Conservation (phyloP, 2,797 vertebrate species). For the Oryzias sinensis region DNA sequence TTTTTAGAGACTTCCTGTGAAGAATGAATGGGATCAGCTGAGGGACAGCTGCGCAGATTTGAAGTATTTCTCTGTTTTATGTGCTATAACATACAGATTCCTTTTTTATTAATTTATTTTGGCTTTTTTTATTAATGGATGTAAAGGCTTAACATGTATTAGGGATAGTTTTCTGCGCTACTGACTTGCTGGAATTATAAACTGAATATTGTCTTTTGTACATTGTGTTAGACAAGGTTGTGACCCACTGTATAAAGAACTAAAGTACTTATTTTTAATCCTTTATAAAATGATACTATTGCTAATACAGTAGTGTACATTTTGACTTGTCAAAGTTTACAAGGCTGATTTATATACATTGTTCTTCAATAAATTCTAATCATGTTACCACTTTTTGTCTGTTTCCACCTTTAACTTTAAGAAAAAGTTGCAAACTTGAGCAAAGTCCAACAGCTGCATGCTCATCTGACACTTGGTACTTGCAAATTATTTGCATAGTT, state of each 20-base stretch:
- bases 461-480: too few relatives aligned
- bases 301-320: slow-evolving; percentile 24
- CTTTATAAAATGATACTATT: slow-evolving; percentile 35
- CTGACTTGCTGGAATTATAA: slow-evolving; percentile 23
- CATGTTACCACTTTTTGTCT: slow-evolving; percentile 4
- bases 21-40: too few relatives aligned
- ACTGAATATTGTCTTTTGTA: slow-evolving; percentile 43
- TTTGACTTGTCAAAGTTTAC: slow-evolving; percentile 40
- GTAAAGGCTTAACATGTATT: background rate
- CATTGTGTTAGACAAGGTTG: slow-evolving; percentile 13
- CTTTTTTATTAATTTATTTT: too few relatives aligned
- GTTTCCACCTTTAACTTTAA: background rate
- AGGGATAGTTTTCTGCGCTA: slow-evolving; percentile 21
- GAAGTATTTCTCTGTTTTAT: slow-evolving; percentile 1
- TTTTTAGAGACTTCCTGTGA: too few relatives aligned
- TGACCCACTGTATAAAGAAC: slow-evolving; percentile 1
- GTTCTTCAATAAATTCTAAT: slow-evolving; percentile 48
- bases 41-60: too few relatives aligned
- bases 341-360: slow-evolving; percentile 29
- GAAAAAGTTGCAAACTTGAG: too few relatives aligned
- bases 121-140: too few relatives aligned
- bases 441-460: too few relatives aligned
- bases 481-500: too few relatives aligned
- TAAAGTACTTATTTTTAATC: slow-evolving; percentile 33
- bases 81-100: slow-evolving; percentile 29